Evolutionary conservation across 2,113 vertebrate species (phyloP).

Genomic region (Mystacornis crossleyi): DNA sequence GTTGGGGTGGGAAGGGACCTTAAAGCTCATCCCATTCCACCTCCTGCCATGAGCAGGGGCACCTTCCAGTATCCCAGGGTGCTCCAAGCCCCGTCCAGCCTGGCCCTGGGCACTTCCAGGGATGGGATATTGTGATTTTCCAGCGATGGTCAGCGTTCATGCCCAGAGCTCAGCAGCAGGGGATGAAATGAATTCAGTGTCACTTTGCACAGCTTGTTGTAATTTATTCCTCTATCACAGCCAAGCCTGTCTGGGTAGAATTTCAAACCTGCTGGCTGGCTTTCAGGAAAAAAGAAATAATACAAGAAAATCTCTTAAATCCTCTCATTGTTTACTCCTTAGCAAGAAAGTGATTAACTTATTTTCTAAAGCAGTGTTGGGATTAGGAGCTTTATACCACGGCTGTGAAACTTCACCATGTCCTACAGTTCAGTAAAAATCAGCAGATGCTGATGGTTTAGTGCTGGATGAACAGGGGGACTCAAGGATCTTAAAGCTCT

Average conservation of each 20-base stretch:
- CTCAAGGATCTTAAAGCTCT: not conserved
- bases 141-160: not conserved
- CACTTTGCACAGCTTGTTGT: not conserved
- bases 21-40: not conserved
- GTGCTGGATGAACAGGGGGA: not conserved
- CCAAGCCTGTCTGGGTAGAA: not conserved
- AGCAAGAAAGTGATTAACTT: not conserved
- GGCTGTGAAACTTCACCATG: not conserved
- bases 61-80: not conserved
- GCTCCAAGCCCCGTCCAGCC: not conserved
- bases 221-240: not conserved
- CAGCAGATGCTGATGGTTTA: not conserved
- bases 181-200: not conserved
- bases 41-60: not conserved
- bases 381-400: not conserved
- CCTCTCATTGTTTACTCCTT: slow-evolving; percentile 23
- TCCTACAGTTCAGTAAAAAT: not conserved
- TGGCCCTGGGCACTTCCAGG: not conserved
- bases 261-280: not conserved
- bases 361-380: not conserved
- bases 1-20: not conserved
- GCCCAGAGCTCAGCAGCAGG: not conserved
- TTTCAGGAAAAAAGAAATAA: not conserved
- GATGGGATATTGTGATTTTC: not conserved
- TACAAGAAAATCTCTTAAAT: not conserved